phyloP scores from a whole-genome alignment of 2,888 invertebrate genomes.

The Agrilus biguttatus region DNA sequence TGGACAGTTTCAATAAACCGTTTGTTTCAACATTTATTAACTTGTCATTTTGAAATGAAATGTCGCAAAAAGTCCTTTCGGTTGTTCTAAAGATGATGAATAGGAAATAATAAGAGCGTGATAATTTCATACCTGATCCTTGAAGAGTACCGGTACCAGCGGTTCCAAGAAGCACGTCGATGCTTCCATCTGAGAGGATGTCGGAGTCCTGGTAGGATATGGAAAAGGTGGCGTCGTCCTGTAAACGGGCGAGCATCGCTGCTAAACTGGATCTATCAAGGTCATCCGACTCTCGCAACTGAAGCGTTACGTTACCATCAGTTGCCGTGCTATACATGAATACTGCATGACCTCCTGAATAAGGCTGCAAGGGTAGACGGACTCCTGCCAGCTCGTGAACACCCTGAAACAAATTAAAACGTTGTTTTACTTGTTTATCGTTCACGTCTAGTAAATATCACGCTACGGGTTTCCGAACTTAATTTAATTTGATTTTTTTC shows the following conservation, averaged over 20 bases:
- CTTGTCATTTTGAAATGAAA: no score
- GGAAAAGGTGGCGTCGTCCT: slow-evolving; percentile 52
- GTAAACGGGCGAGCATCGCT: slow-evolving; percentile 34
- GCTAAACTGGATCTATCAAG: slow-evolving; percentile 31
- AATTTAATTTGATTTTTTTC: no score
- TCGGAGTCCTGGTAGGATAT: slow-evolving; percentile 64
- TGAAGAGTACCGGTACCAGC: slow-evolving; percentile 39
- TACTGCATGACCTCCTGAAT: slow-evolving; percentile 45
- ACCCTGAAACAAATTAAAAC: slow-evolving; percentile 22
- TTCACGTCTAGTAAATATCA: no score
- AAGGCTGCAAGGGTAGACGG: slow-evolving; percentile 37
- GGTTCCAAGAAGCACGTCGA: slow-evolving; percentile 41
- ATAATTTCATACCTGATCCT: slow-evolving; percentile 20
- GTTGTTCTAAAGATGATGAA: no score
- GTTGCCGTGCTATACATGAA: slow-evolving; percentile 56
- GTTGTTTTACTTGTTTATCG: not conserved
- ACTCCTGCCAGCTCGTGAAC: slow-evolving; percentile 32
- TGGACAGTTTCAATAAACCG: no score
- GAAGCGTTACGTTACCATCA: slow-evolving; percentile 48
- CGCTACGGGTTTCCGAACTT: no score
- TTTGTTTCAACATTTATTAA: no score
- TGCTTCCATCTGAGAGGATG: slow-evolving; percentile 47
- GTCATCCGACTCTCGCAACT: slow-evolving; percentile 44
- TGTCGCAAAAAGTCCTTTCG: no score
- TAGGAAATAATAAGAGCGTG: no score